Evolutionary conservation across 2,113 vertebrate species (phyloP).

Genomic region (Amphiprion percula): DNA sequence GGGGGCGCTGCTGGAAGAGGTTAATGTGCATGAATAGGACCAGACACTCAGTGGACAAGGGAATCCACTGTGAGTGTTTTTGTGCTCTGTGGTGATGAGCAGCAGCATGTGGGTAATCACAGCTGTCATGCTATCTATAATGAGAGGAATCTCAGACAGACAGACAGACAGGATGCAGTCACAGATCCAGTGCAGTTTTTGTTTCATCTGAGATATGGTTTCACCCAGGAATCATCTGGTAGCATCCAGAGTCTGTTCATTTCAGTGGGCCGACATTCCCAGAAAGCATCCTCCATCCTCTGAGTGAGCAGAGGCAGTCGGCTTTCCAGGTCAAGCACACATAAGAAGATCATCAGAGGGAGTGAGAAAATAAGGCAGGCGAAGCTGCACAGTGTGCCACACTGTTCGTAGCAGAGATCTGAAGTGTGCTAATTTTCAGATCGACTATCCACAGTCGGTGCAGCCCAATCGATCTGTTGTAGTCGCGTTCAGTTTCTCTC

Average conservation of each 20-base stretch:
- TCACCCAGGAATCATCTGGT: constrained; percentile 9
- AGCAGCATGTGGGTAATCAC: constrained; percentile 66
- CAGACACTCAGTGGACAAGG: constrained; percentile 18
- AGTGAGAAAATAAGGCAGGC: not conserved
- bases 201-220: not conserved
- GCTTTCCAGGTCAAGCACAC: constrained; percentile 12
- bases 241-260: not conserved
- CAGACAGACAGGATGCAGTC: constrained; percentile 27
- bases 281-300: not conserved
- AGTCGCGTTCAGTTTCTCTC: not conserved
- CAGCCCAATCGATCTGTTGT: not conserved
- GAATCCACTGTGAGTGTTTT: constrained; percentile 33
- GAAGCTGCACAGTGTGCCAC: constrained; percentile 1
- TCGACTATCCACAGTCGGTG: not conserved
- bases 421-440: too few species aligned
- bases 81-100: constrained; percentile 53
- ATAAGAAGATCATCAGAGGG: not conserved
- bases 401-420: not conserved
- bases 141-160: constrained; percentile 55
- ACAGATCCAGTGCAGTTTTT: not conserved
- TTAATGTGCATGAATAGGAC: constrained; percentile 24
- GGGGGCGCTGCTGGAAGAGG: not conserved
- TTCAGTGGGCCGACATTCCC: not conserved
- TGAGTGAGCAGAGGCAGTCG: not conserved
- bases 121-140: constrained; percentile 59